Evolutionary conservation across 1,140 invertebrate species (phyloP), one percentile per base, ranked within the genome.

Genomic region (Acromyrmex heyeri): DNA sequence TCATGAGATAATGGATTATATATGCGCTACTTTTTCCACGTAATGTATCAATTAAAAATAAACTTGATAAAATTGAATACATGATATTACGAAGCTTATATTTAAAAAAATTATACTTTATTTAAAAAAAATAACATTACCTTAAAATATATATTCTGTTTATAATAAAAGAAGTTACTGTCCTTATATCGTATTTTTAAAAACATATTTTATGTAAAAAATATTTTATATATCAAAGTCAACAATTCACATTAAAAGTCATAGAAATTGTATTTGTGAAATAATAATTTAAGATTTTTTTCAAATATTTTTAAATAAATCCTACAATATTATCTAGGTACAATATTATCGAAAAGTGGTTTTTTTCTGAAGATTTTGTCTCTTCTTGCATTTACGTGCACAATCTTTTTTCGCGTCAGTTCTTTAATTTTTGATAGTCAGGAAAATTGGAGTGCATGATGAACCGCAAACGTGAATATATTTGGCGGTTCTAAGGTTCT

Each of bases 381-480:
- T 69, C 18, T 48, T 44, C 14, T 72, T 10, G n/a, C 55, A 6
- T 48, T 30, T 12, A 61, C 18, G 8, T 16, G 53, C 14, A 4
- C 48, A 24, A 16, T 18, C 3, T 16, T 59, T n/a, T 3, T 81
- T 81, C 24, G 14, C n/a, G 48, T 81, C 48, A 14, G n/a, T 14
- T 55, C 24, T 82, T 73, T 82, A 82, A 82, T 72, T 82, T 72
- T 10, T 57, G 67, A 44, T 18, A 24, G 34, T 18, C 24, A 10
- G 12, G 14, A 6, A 12, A 70, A 72, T n/a, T 77, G 16, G 2
- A 3, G 38, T 27, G 21, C 21, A 27, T 14, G 61, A 44, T 10
- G 18, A 61, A 44, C 8, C 8, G 8, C n/a, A 8, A 34, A 57
- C 21, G 64, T 21, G 21, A 70, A 44, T 48, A 38, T 38, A 82